Percentiles rank a stretch among this genome's conserved stretches.
These are phyloP conservation scores for Xenopus borealis DNA, from an alignment of 2,113 vertebrate genomes.

Conservation along the genomic window DNA sequence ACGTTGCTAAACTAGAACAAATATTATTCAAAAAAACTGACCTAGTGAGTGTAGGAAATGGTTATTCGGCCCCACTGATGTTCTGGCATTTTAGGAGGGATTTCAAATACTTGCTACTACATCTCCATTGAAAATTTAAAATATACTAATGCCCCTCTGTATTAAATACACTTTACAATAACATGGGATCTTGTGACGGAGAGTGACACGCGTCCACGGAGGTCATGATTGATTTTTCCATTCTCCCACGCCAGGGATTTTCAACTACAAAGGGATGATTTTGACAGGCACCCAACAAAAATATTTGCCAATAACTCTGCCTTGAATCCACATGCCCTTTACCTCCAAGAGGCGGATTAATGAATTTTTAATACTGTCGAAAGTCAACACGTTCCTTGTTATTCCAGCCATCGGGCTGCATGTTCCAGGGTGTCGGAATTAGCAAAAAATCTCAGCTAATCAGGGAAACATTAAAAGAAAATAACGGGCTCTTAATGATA, in stretches of 20 bases:
- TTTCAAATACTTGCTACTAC: no score
- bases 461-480: conserved; percentile 21
- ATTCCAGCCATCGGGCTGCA: conserved; percentile 4
- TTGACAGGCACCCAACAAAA: conserved; percentile 26
- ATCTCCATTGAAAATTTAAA: no score
- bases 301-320: conserved; percentile 8
- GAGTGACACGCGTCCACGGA: neutral
- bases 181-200: no score
- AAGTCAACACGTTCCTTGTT: conserved; percentile 12
- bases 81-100: no score
- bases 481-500: neutral
- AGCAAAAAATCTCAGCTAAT: neutral
- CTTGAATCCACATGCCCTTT: neutral
- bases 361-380: conserved; percentile 20
- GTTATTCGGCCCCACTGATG: no score
- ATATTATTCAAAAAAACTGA: no score
- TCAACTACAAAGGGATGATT: neutral
- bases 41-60: no score
- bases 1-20: no score
- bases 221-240: neutral
- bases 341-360: conserved; percentile 4
- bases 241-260: conserved; percentile 1
- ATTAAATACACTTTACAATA: no score
- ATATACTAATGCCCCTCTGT: no score
- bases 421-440: conserved; percentile 16